These are phyloP conservation scores for Drosophila affinis DNA, from an alignment of 2,888 invertebrate genomes.

Conservation along the genomic window DNA sequence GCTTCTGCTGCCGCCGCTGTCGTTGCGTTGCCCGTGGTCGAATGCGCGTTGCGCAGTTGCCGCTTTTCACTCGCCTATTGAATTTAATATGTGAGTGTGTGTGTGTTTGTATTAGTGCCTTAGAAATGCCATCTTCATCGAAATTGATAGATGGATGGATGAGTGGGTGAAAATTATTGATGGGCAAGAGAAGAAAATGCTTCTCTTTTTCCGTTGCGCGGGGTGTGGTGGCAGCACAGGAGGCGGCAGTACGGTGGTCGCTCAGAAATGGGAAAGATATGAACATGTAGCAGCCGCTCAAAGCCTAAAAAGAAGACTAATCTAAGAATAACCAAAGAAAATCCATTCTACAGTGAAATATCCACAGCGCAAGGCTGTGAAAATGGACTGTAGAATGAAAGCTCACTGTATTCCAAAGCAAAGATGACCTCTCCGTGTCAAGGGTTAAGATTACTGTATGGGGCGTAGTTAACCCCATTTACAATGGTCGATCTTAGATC, in stretches of 20 bases:
- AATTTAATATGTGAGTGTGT: background rate
- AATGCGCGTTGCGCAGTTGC: background rate
- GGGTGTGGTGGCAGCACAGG: too few relatives aligned
- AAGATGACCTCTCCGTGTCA: background rate
- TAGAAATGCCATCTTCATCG: constrained; percentile 1
- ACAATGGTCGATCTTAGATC: too few relatives aligned
- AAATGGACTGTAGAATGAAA: too few relatives aligned
- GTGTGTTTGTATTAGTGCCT: background rate
- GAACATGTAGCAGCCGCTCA: too few relatives aligned
- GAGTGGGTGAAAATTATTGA: background rate
- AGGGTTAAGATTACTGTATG: background rate
- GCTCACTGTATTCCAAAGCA: too few relatives aligned
- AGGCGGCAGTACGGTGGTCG: too few relatives aligned
- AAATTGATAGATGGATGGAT: constrained; percentile 10
- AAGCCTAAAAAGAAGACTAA: too few relatives aligned
- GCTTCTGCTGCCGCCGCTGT: background rate
- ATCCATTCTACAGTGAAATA: too few relatives aligned
- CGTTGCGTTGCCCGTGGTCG: background rate
- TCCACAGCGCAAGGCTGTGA: too few relatives aligned
- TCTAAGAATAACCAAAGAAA: too few relatives aligned
- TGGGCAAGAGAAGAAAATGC: background rate
- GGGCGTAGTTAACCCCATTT: too few relatives aligned
- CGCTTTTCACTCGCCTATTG: background rate
- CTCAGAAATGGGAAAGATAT: background rate
- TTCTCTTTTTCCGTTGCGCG: background rate